Evolutionary conservation across 2,113 vertebrate species (phyloP), one percentile per base, ranked within the genome.

Genomic region (Entomyzon cyanotis): DNA sequence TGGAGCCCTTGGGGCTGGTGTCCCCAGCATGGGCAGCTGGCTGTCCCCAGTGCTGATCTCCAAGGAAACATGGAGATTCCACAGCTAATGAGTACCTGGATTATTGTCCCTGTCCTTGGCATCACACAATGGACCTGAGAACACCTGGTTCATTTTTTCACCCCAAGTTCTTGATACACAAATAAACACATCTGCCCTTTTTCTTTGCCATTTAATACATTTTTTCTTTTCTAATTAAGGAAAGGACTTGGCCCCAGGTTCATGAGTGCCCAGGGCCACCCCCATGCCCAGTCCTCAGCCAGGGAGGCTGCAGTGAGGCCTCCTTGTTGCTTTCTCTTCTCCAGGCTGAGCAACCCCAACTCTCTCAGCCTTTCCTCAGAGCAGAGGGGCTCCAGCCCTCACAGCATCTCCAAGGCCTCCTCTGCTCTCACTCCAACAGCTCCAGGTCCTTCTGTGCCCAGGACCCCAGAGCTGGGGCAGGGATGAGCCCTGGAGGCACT

Each of bases 61-160:
- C 0, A 7, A 56, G 41, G 22, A 55, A 35, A 14, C 35, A 21
- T 1, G 0, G 37, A 12, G 16, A 6, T 15, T 20, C 60, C 56
- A 27, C 41, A 71, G 52, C 19, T 35, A 2, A 21, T 2, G 27
- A 81, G 17, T 23, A 41, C 0, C 0, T 5, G 49, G 14, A 28
- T 52, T 84, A 25, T 11, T 24, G 28, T 62, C 46, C 46, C 46
- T 16, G 7, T 50, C 41, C n/a, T 63, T 53, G 5, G 2, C 21
- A 73, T 33, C 13, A 42, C 30, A 17, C 46, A 42, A 50, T 47
- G 18, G 35, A n/a, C 30, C 41, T 3, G 1, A 25, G 23, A 18
- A 56, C 1, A 3, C 2, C 18, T 5, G 7, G 17, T 19, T 65
- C 12, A 19, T 46, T 69, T 81, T 64, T 24, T 37, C 37, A 33